Base-by-base conservation (phyloP, 2,888 invertebrate species). In the Agapostemon virescens region DNA sequence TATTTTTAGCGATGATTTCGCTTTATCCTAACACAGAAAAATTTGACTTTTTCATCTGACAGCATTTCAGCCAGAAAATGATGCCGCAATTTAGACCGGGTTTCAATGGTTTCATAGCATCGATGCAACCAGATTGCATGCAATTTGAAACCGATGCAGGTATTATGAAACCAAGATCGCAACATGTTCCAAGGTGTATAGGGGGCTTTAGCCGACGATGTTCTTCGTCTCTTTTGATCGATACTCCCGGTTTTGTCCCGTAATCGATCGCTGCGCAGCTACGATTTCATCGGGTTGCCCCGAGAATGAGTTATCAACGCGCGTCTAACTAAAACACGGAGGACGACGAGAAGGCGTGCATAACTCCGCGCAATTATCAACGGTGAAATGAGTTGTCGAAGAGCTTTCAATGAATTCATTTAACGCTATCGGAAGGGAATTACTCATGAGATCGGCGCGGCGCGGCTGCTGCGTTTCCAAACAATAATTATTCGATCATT, bases 391-490 rank as follows among this genome's bases (percentile, higher is more conserved):
- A 70, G 40, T 40, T 17, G 33, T 17, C 30, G 40, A 55, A 20
- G 17, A 40, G 33, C 58, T 40, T 30, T 17, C 17, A 23, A 38
- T 63, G 1, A 52, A 69, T 64, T 40, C 26, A 76, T 78, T 69
- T 17, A n/a, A 23, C n/a, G 26, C 1, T 2, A 33, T 61, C 38
- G 15, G 15, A 26, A 26, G 55, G 33, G 61, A 61, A 61, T 61
- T 61, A 61, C 33, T 61, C 61, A 61, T 61, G 61, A 61, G 61
- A 58, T 5, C 7, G 30, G 55, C 26, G 20, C 2, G 33, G 7
- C 58, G 49, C n/a, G n/a, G n/a, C 49, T 49, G 49, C 61, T 20
- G 61, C 1, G 20, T 33, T 61, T 9, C 20, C 33, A 9, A 61
- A 61, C 33, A 61, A 61, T 61, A 61, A 61, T 30, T 61, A 61